Percentiles rank a stretch among this genome's conserved stretches.
These are phyloP conservation scores for Leptura quadrifasciata DNA, from an alignment of 2,888 invertebrate genomes.

Conservation along the genomic window DNA sequence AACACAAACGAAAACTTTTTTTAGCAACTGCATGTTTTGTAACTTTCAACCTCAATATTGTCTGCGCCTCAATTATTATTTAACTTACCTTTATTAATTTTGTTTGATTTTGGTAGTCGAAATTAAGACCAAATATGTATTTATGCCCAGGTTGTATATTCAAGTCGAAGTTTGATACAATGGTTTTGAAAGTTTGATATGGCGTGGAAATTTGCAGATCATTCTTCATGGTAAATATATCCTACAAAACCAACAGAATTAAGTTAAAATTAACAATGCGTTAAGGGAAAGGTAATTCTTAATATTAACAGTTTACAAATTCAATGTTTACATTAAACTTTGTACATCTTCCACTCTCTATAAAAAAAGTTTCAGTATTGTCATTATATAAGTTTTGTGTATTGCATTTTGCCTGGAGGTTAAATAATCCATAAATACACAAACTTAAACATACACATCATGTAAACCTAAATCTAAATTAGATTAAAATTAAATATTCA, in stretches of 20 bases:
- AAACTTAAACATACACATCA: too few species aligned
- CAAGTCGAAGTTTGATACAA: constrained; percentile 76
- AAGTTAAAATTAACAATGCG: not conserved
- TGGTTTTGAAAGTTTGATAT: constrained; percentile 73
- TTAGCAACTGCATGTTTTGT: not conserved
- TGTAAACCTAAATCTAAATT: too few species aligned
- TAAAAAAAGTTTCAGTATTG: too few species aligned
- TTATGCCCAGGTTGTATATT: constrained; percentile 72
- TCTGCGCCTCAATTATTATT: constrained; percentile 1
- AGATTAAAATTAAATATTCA: too few species aligned
- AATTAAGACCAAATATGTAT: constrained; percentile 74
- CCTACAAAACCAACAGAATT: constrained; percentile 63
- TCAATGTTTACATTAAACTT: not conserved
- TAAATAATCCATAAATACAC: too few species aligned
- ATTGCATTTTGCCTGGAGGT: too few species aligned
- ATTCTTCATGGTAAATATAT: constrained; percentile 76
- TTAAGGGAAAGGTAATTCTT: not conserved
- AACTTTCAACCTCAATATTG: not conserved
- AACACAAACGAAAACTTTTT: not conserved
- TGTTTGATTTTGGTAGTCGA: constrained; percentile 73
- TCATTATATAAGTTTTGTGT: too few species aligned
- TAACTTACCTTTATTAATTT: constrained; percentile 72
- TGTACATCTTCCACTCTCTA: too few species aligned
- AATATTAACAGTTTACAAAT: not conserved
- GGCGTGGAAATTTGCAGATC: constrained; percentile 77